Conservation (phyloP, 53 echinoderm and acorn worm genomes). For the Paracentrotus lividus region DNA sequence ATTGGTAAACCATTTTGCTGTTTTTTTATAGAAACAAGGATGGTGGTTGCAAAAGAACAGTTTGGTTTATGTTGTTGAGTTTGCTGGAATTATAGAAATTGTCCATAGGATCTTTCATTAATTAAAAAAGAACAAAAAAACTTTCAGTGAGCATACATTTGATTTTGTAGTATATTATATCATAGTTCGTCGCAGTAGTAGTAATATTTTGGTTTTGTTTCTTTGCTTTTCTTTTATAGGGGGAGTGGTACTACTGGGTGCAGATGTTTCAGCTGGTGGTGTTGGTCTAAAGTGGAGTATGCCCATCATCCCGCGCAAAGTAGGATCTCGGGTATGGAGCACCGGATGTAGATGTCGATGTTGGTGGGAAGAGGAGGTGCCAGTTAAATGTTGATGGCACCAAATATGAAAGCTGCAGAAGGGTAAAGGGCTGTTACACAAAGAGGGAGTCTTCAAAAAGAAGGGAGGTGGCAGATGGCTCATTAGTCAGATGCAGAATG, state of each 20-base stretch:
- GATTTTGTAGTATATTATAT: background rate
- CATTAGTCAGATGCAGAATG: slow-evolving; percentile 58
- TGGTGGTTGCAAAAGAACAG: too few relatives aligned
- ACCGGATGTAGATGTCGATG: slow-evolving; percentile 68
- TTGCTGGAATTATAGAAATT: too few relatives aligned
- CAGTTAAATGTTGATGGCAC: background rate
- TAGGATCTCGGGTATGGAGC: slow-evolving; percentile 73
- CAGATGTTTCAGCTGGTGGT: slow-evolving; percentile 73
- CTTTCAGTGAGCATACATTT: background rate
- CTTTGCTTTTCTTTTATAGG: background rate
- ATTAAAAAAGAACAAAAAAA: too few relatives aligned
- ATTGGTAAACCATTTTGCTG: too few relatives aligned
- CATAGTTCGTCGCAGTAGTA: background rate
- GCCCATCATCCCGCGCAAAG: slow-evolving; percentile 74
- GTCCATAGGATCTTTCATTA: too few relatives aligned
- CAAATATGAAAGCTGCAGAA: slow-evolving; percentile 58
- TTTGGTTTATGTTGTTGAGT: too few relatives aligned
- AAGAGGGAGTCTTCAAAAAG: slow-evolving; percentile 63
- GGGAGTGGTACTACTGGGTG: slow-evolving; percentile 69
- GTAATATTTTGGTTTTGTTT: background rate
- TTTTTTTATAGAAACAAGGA: too few relatives aligned
- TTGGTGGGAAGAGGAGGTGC: slow-evolving; percentile 61
- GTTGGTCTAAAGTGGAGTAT: slow-evolving; percentile 84
- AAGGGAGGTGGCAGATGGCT: slow-evolving; percentile 37
- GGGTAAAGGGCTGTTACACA: slow-evolving; percentile 64